Evolutionary conservation across 1,140 invertebrate genomes (phyloP).

Genomic region (Trissolcus basalis): DNA sequence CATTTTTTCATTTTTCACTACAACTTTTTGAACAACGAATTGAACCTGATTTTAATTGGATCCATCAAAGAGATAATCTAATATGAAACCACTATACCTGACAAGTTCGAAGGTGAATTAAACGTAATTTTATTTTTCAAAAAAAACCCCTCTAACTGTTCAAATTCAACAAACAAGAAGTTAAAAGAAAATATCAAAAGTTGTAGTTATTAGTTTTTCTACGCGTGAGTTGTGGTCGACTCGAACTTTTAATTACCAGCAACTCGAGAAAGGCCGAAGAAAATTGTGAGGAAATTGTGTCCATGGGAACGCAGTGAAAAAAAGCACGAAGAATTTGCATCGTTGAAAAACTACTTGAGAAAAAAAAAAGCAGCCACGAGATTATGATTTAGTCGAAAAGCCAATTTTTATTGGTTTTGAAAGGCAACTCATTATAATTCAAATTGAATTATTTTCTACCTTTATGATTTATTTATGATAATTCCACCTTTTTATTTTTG

Average conservation of each 20-base stretch:
- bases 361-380: conserved; percentile 30
- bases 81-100: no score
- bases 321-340: conserved; percentile 52
- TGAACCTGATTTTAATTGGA: no score
- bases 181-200: conserved; percentile 35
- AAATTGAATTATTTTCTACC: no score
- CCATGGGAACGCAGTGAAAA: conserved; percentile 3
- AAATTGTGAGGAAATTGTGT: conserved; percentile 36
- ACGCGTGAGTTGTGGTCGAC: conserved; percentile 64
- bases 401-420: neutral
- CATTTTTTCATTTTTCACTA: no score
- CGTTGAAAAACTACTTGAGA: conserved; percentile 19
- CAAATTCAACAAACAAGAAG: conserved; percentile 21
- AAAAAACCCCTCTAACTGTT: neutral
- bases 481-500: no score
- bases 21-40: no score
- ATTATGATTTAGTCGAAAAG: neutral
- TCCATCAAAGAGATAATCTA: no score
- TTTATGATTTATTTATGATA: no score
- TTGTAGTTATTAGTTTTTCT: conserved; percentile 51
- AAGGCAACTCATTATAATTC: neutral
- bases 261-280: conserved; percentile 57
- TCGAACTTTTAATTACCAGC: conserved; percentile 70
- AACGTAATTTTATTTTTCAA: neutral
- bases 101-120: neutral